Evolutionary conservation across 2,797 vertebrate species (phyloP), one percentile per base, ranked within the genome.

Genomic region (Acanthurus lineatus): DNA sequence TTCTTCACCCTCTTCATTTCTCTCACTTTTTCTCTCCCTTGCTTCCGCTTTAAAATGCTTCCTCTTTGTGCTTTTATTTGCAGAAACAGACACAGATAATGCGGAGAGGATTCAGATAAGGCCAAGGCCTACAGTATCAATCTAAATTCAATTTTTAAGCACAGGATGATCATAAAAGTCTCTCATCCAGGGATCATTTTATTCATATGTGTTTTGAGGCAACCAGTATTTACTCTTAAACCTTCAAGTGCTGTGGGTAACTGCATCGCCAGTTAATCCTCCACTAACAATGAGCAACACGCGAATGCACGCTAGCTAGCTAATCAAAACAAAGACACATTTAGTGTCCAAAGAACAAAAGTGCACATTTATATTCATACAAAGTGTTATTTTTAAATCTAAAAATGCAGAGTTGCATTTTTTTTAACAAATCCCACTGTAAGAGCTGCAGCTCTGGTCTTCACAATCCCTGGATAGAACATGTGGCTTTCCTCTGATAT

Each of bases 321-420:
- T 90, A 87, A 92, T 93, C 92, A 91, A 90, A 88, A 38, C 77
- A 87, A 57, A 88, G 87, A 85, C 82, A 81, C 78, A 69, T 87
- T 86, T 86, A 62, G 59, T 19, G n/a, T 68, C 84, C 56, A 56
- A 87, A 88, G 84, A 69, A 38, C 15, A 51, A 86, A 85, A 82
- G 35, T 25, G 22, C 16, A 17, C 40, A 84, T 81, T 88, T 86
- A 88, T 89, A 86, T 90, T 90, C 78, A 85, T 56, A 47, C n/a
- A 71, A 74, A 68, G 70, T 73, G 73, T 79, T 87, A 85, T 89
- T 90, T 89, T 87, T 89, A 77, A 65, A 76, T 72, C 66, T 49
- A 88, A 90, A 90, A 88, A 86, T 90, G 84, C 82, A 76, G 71
- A 32, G 48, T 78, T 86, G 62, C 61, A 11, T 58, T 85, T 84